phyloP scores from a whole-genome alignment of 2,113 vertebrate genomes.

The Asarcornis scutulata region DNA sequence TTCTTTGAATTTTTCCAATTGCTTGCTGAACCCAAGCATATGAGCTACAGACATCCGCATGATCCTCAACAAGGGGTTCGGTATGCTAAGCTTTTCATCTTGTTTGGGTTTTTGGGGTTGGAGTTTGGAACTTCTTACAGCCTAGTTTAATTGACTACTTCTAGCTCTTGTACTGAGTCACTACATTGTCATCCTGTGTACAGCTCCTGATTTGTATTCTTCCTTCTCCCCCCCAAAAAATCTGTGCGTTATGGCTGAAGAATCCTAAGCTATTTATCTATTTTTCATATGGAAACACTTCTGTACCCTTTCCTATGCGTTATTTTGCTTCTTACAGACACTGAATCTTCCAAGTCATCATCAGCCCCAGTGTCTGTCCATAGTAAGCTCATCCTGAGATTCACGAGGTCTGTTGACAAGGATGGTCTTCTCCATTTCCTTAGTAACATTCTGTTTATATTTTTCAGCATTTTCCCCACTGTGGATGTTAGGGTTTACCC shows the following conservation, averaged over 20 bases:
- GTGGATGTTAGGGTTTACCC: not conserved
- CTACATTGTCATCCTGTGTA: not conserved
- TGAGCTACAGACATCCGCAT: accelerated
- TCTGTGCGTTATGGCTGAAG: not conserved
- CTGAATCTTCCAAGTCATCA: not conserved
- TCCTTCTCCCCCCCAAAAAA: not conserved
- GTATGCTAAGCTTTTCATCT: not conserved
- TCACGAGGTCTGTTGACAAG: not conserved
- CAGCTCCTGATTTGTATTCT: not conserved
- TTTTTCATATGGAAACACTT: not conserved
- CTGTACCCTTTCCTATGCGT: not conserved
- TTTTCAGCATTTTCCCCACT: not conserved
- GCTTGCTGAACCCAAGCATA: not conserved
- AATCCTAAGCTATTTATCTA: not conserved
- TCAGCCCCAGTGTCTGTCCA: not conserved
- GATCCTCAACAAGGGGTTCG: no score
- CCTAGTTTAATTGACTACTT: not conserved
- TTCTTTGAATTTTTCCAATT: not conserved
- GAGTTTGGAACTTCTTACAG: not conserved
- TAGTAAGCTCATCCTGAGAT: not conserved
- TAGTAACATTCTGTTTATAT: not conserved
- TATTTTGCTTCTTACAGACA: not conserved
- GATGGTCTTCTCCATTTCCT: not conserved
- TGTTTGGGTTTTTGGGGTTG: not conserved
- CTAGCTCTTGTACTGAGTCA: not conserved